These are phyloP conservation scores for Albula goreensis DNA, from an alignment of 2,113 vertebrate species.

Conservation along the genomic window DNA sequence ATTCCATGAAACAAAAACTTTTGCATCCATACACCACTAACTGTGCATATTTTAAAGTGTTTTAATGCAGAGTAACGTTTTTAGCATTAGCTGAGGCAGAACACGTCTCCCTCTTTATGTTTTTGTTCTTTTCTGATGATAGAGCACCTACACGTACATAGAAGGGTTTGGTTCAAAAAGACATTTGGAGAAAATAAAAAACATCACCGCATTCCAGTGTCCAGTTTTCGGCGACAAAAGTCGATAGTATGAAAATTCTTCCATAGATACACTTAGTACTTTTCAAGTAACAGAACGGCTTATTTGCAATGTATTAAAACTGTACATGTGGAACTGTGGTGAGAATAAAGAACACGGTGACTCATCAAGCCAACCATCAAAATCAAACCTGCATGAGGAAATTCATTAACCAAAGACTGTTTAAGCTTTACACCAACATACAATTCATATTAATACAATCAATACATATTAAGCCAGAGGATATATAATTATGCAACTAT, in stretches of 20 bases:
- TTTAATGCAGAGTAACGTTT: conserved; percentile 70
- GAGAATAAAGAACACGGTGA: neutral
- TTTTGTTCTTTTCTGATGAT: conserved; percentile 81
- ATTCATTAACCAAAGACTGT: neutral
- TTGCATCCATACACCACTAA: neutral
- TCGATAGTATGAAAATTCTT: conserved; percentile 76
- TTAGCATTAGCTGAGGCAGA: conserved; percentile 81
- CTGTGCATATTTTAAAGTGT: conserved; percentile 74
- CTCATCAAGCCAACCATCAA: neutral
- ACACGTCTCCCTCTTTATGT: conserved; percentile 68
- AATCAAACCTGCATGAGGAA: neutral
- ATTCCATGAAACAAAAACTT: neutral
- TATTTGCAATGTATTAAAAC: neutral
- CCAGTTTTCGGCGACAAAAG: conserved; percentile 71
- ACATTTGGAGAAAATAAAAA: conserved; percentile 78
- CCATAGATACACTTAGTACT: neutral
- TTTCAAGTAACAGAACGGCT: neutral
- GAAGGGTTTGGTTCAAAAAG: conserved; percentile 86
- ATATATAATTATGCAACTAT: neutral
- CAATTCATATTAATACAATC: neutral
- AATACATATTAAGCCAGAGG: neutral
- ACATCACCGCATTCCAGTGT: conserved; percentile 57
- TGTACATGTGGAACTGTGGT: neutral
- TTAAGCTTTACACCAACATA: neutral
- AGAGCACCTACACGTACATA: conserved; percentile 82